These are phyloP conservation scores for Hylaea fasciaria DNA, from an alignment of 2,888 invertebrate species.

Conservation along the genomic window DNA sequence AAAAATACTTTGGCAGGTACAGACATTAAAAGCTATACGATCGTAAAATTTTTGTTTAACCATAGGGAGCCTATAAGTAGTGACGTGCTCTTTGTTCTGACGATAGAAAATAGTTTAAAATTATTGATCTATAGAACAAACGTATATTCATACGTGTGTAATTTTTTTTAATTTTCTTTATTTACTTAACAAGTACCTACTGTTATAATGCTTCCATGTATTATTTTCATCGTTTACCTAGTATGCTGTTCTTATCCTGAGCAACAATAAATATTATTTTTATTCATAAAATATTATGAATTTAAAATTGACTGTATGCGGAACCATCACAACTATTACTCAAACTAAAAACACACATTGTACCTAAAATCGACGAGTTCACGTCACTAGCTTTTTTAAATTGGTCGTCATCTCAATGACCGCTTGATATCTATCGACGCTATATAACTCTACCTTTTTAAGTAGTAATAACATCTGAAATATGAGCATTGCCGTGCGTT, in stretches of 20 bases:
- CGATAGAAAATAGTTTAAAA: slow-evolving; percentile 19
- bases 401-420: slow-evolving; percentile 63
- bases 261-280: too few relatives aligned
- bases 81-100: slow-evolving; percentile 50
- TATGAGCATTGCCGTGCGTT: slow-evolving; percentile 56
- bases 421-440: slow-evolving; percentile 73
- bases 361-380: slow-evolving; percentile 16
- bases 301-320: too few relatives aligned
- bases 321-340: too few relatives aligned
- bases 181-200: too few relatives aligned
- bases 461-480: slow-evolving; percentile 72
- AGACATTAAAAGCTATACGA: slow-evolving; percentile 58
- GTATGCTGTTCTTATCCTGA: too few relatives aligned
- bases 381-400: slow-evolving; percentile 62
- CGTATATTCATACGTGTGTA: background rate
- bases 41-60: slow-evolving; percentile 65
- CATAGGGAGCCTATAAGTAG: slow-evolving; percentile 58
- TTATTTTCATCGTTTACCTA: too few relatives aligned
- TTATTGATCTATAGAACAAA: background rate
- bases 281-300: too few relatives aligned
- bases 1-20: slow-evolving; percentile 49
- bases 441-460: slow-evolving; percentile 72
- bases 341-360: background rate
- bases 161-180: too few relatives aligned
- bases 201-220: too few relatives aligned